phyloP scores from a whole-genome alignment of 2,888 invertebrate species.

The Macropis europaea region DNA sequence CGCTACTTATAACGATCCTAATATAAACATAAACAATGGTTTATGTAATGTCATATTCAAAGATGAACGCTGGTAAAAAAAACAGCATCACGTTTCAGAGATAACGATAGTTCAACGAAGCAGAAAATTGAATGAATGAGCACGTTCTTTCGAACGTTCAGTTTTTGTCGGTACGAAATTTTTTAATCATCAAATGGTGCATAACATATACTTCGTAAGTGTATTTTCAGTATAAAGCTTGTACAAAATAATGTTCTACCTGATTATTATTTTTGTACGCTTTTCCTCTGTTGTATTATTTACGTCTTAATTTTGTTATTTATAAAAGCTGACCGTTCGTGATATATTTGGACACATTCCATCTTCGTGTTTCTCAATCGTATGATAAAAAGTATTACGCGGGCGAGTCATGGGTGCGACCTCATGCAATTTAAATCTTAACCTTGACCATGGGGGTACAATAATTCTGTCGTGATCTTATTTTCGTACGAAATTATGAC shows the following conservation, averaged over 20 bases:
- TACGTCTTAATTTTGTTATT: background rate
- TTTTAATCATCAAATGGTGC: too few relatives aligned
- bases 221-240: too few relatives aligned
- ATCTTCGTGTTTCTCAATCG: background rate
- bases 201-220: too few relatives aligned
- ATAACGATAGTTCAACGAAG: background rate
- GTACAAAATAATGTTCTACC: too few relatives aligned
- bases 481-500: background rate
- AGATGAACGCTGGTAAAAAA: background rate
- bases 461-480: background rate
- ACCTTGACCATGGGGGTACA: background rate
- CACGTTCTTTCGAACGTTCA: too few relatives aligned
- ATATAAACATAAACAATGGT: background rate
- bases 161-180: too few relatives aligned
- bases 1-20: background rate
- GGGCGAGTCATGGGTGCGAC: background rate
- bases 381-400: background rate
- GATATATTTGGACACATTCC: background rate
- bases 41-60: background rate
- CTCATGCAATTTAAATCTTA: conserved; percentile 8
- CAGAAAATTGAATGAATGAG: too few relatives aligned
- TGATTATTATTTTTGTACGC: too few relatives aligned
- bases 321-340: background rate
- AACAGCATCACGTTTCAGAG: background rate
- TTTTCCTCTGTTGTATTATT: too few relatives aligned